Conservation (phyloP, 2,888 invertebrate species). For the Coelinius sp. region DNA sequence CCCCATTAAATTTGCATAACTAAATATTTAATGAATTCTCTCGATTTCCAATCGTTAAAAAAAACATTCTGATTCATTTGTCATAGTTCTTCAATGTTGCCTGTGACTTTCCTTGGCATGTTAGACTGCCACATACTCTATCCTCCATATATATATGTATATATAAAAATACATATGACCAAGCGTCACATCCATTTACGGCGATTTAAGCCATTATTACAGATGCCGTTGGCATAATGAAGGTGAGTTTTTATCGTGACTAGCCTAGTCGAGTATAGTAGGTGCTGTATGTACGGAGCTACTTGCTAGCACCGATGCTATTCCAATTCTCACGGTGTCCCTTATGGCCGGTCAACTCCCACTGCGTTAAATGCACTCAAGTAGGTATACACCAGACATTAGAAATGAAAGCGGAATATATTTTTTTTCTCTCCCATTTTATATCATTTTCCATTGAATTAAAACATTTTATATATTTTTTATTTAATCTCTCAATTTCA, state of each 20-base stretch:
- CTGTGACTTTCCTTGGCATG: constrained; percentile 12
- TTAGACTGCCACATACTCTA: constrained; percentile 36
- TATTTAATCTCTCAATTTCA: constrained; percentile 9
- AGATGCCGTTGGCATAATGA: constrained; percentile 65
- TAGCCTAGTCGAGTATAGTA: constrained; percentile 39
- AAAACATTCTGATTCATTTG: constrained; percentile 50
- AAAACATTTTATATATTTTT: constrained; percentile 7
- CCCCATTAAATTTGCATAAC: constrained; percentile 45
- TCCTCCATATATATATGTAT: constrained; percentile 38
- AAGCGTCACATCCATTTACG: constrained; percentile 64
- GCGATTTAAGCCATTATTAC: constrained; percentile 67
- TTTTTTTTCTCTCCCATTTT: constrained; percentile 4
- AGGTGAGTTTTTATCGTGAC: constrained; percentile 66
- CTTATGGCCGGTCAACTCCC: constrained; percentile 60
- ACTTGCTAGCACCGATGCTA: constrained; percentile 51
- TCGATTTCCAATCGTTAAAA: neutral
- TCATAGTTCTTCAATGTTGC: constrained; percentile 42
- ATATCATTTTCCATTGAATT: constrained; percentile 1
- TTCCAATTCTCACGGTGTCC: constrained; percentile 69
- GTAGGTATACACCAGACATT: neutral
- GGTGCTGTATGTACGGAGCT: constrained; percentile 49
- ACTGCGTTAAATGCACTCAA: constrained; percentile 45
- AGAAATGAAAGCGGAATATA: neutral
- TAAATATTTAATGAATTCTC: constrained; percentile 28
- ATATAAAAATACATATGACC: constrained; percentile 37